phyloP scores from a whole-genome alignment of 2,113 vertebrate species.

The Nibea albiflora region DNA sequence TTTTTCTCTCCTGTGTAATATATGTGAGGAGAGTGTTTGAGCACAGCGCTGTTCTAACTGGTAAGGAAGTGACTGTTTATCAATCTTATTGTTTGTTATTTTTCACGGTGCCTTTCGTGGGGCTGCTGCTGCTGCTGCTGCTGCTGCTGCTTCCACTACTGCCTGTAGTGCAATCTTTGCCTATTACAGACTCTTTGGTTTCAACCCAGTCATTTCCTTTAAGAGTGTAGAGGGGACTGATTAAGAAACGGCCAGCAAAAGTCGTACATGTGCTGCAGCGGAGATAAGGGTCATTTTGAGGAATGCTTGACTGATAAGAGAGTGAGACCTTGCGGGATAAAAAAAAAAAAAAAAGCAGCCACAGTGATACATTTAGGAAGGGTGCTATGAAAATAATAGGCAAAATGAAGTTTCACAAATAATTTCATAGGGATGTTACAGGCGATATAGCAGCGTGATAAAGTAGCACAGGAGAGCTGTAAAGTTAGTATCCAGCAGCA shows the following conservation, averaged over 20 bases:
- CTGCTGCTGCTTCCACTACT: background rate
- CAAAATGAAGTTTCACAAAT: background rate
- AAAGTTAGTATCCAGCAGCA: slow-evolving; percentile 22
- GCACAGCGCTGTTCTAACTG: slow-evolving; percentile 56
- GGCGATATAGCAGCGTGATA: slow-evolving; percentile 5
- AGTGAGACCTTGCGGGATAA: slow-evolving; percentile 4
- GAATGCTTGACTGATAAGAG: slow-evolving; percentile 57
- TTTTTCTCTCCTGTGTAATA: background rate
- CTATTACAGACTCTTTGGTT: slow-evolving; percentile 36
- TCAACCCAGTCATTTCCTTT: slow-evolving; percentile 50
- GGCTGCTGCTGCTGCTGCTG: background rate
- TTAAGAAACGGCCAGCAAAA: slow-evolving; percentile 40
- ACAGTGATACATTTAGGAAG: background rate
- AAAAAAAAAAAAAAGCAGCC: background rate
- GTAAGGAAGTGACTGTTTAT: slow-evolving; percentile 70
- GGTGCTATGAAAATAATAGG: background rate
- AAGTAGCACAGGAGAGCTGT: background rate
- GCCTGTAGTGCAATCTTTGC: slow-evolving; percentile 3
- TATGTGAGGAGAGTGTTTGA: slow-evolving; percentile 25
- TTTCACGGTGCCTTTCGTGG: slow-evolving; percentile 39
- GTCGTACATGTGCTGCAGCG: slow-evolving; percentile 47
- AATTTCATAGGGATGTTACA: background rate
- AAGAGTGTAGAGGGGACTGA: slow-evolving; percentile 28
- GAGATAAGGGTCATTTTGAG: slow-evolving; percentile 62
- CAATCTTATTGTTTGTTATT: slow-evolving; percentile 63